Percentiles rank a stretch among this genome's conserved stretches.
phyloP scores from a whole-genome alignment of 2,888 invertebrate species.

The Ametastegia equiseti region DNA sequence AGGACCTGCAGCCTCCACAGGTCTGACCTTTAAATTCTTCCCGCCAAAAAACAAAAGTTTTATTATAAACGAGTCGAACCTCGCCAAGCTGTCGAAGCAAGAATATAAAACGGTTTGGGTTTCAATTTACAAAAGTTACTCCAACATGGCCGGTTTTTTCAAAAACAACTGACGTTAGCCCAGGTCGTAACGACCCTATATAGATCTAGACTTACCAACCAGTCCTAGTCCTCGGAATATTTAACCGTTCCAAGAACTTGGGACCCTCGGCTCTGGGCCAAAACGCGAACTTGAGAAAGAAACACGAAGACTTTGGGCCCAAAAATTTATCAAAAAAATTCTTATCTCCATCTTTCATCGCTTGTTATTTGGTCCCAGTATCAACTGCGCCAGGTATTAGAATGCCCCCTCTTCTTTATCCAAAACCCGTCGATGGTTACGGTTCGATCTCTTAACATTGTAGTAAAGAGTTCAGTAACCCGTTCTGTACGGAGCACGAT shows the following conservation, averaged over 20 bases:
- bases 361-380: no score
- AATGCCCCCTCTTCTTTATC: not conserved
- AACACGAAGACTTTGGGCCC: not conserved
- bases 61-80: slow-evolving; percentile 13
- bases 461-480: slow-evolving; percentile 30
- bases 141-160: not conserved
- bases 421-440: not conserved
- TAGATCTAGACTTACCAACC: slow-evolving; percentile 1
- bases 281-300: slow-evolving; percentile 19
- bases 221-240: slow-evolving; percentile 11
- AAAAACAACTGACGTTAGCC: slow-evolving; percentile 14
- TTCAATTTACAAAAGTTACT: slow-evolving; percentile 41
- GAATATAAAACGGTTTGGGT: not conserved
- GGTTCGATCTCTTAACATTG: not conserved
- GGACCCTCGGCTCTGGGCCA: not conserved
- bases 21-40: slow-evolving; percentile 62
- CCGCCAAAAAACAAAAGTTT: slow-evolving; percentile 33
- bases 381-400: not conserved
- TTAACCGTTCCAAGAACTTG: slow-evolving; percentile 31
- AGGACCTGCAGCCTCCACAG: slow-evolving; percentile 52
- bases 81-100: not conserved
- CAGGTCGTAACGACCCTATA: not conserved
- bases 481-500: slow-evolving; percentile 1
- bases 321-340: not conserved
- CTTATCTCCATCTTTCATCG: no score